phyloP scores from a whole-genome alignment of 2,113 vertebrate species.

The Rhinolophus ferrumequinum region DNA sequence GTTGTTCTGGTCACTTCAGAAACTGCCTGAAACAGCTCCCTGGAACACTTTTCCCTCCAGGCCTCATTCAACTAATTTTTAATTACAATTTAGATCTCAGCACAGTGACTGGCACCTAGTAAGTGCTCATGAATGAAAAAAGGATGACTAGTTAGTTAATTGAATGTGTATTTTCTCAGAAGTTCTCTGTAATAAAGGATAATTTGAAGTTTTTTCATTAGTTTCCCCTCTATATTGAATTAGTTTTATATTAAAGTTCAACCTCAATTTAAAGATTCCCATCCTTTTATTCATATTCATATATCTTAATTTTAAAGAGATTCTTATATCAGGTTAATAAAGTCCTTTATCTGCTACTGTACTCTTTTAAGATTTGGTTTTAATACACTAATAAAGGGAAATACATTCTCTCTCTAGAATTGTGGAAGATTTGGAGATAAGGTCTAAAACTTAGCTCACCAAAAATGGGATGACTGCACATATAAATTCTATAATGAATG shows the following conservation, averaged over 20 bases:
- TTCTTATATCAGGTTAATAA: neutral
- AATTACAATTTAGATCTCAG: neutral
- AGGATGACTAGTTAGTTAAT: neutral
- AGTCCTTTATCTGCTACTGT: neutral
- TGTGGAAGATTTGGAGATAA: neutral
- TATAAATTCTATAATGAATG: neutral
- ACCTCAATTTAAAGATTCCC: neutral
- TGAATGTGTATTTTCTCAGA: neutral
- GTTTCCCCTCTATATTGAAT: neutral
- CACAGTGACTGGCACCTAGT: neutral
- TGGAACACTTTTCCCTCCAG: neutral
- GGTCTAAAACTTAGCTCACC: neutral
- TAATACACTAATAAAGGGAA: neutral
- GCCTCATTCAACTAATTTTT: neutral
- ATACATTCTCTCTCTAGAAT: neutral
- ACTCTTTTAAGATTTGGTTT: neutral
- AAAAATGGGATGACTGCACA: neutral
- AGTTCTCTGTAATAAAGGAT: neutral
- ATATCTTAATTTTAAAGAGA: neutral
- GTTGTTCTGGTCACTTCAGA: neutral
- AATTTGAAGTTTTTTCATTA: neutral
- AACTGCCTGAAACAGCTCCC: neutral
- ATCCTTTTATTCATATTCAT: conserved; percentile 6
- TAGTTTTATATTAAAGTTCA: neutral
- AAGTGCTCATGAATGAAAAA: neutral